phyloP scores from a whole-genome alignment of 2,797 vertebrate species.

The Chrosomus eos region DNA sequence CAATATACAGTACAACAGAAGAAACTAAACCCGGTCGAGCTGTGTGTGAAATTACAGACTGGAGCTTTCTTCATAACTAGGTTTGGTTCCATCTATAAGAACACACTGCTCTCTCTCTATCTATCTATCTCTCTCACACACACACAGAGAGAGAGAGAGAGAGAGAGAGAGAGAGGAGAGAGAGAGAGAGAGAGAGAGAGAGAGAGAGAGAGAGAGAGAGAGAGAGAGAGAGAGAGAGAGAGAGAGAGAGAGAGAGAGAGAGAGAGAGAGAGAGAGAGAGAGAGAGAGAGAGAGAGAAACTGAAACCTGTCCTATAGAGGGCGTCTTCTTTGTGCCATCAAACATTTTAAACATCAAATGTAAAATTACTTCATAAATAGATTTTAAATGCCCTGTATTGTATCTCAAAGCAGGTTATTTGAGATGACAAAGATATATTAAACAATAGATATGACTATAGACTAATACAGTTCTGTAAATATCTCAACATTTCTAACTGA shows the following conservation, averaged over 20 bases:
- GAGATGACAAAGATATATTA: not conserved
- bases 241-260: too few species aligned
- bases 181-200: too few species aligned
- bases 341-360: not conserved
- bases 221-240: too few species aligned
- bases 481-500: not conserved
- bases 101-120: not conserved
- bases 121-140: too few species aligned
- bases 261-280: too few species aligned
- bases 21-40: not conserved
- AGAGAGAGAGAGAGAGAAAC: too few species aligned
- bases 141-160: too few species aligned
- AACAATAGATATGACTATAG: not conserved
- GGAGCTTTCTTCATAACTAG: not conserved
- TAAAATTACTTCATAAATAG: not conserved
- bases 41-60: not conserved
- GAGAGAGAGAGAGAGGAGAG: too few species aligned
- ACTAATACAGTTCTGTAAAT: not conserved
- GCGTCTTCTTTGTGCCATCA: not conserved
- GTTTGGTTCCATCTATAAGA: not conserved
- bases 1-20: not conserved
- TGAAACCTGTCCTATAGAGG: conserved; percentile 21
- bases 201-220: too few species aligned
- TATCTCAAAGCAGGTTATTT: not conserved
- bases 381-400: not conserved